Evolutionary conservation across 2,113 vertebrate species (phyloP), one percentile per base, ranked within the genome.

Genomic region (Calidris pygmaea): DNA sequence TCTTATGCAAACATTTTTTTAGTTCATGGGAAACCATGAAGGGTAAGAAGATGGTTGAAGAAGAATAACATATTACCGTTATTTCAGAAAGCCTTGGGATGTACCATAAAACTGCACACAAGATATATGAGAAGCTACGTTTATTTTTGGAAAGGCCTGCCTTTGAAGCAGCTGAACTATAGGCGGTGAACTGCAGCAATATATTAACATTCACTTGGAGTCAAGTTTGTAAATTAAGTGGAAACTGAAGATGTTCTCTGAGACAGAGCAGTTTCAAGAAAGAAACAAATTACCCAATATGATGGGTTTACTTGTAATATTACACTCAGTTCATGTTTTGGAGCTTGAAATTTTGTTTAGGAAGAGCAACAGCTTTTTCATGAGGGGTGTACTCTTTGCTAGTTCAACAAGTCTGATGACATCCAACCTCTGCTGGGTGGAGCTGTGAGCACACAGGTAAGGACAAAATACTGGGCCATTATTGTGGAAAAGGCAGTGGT

Each of bases 1-100:
- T 41, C 59, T 93, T 88, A 79, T 37, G 50, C 59, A 93, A 90
- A 80, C 63, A 55, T 92, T 92, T 86, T 48, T 83, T 89, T 41
- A 58, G 17, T 95, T 89, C 72, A 35, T 50, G 37, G 52, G 41
- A 95, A 94, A 66, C 7, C 7, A 67, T 81, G 29, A 86, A 77
- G 50, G 55, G 35, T 77, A 63, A 70, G 79, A 90, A 76, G 63
- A 83, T 50, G 55, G 29, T 37, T 90, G 83, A 92, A 95, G 83
- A 92, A 95, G 58, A 52, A 60, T 83, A 83, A 41, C 63, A 45
- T 58, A 20, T 45, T 45, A 32, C 12, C 14, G 32, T 77, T 86
- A 73, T 58, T 92, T 88, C 79, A 83, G 62, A 92, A 88, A 88
- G 17, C 79, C 68, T 92, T 90, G 72, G 59, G 41, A 58, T 70